phyloP scores from a whole-genome alignment of 2,113 vertebrate species.

The Mixornis gularis region DNA sequence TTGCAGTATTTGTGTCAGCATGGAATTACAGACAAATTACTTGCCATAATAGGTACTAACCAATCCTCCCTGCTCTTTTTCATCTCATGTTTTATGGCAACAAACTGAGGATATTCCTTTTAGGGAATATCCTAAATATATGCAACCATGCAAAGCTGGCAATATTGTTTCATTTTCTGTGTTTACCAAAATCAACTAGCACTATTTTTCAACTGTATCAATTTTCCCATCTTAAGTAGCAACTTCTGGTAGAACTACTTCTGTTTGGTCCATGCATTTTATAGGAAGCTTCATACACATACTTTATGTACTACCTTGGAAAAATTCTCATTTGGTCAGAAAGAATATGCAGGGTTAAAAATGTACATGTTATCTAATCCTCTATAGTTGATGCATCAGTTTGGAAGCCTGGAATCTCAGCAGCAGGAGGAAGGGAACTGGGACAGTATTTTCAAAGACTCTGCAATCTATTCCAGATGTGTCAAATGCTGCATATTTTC shows the following conservation, averaged over 20 bases:
- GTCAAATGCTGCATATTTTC: slow-evolving; percentile 44
- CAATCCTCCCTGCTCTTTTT: not conserved
- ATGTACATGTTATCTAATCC: not conserved
- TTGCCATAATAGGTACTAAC: not conserved
- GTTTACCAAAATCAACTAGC: not conserved
- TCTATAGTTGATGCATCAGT: slow-evolving; percentile 20
- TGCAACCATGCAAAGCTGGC: not conserved
- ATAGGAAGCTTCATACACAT: not conserved
- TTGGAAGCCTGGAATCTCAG: slow-evolving; percentile 60
- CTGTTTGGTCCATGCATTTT: not conserved
- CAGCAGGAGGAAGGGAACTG: slow-evolving; percentile 32
- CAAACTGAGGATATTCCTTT: not conserved
- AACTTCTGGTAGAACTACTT: not conserved
- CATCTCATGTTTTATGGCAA: not conserved
- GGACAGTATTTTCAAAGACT: slow-evolving; percentile 55
- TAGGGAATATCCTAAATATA: too few relatives aligned
- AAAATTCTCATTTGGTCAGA: not conserved
- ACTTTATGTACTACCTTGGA: not conserved
- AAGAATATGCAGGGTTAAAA: slow-evolving; percentile 23
- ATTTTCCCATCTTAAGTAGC: not conserved
- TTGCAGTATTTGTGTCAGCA: not conserved
- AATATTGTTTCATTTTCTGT: not conserved
- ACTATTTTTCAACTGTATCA: not conserved
- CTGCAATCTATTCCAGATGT: slow-evolving; percentile 55
- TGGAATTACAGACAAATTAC: not conserved